Evolutionary conservation across 2,888 invertebrate genomes (phyloP), one percentile per base, ranked within the genome.

Genomic region (Ischnura elegans): DNA sequence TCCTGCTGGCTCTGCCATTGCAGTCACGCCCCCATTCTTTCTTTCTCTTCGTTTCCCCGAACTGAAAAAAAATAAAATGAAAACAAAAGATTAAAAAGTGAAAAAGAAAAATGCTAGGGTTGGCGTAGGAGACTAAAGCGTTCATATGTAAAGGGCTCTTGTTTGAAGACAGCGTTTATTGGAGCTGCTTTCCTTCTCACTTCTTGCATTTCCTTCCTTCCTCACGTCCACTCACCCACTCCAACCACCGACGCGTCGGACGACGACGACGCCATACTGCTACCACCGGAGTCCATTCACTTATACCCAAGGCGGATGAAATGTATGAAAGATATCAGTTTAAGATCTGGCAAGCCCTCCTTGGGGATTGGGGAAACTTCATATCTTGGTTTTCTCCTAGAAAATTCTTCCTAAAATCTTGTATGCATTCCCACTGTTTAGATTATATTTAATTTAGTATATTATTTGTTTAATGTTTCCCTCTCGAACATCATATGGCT

Each of bases 111-210:
- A 66, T 29, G n/a, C 10, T 13, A 36, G 36, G 76, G 25, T 43
- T 10, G 86, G 86, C 29, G 45, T 25, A 86, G 90, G 61, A 90
- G 61, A 76, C 76, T 76, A 76, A 55, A 90, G 61, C 42, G 90
- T 55, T 90, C 90, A 61, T 61, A 90, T 90, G 90, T 61, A 90
- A 90, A 61, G 55, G 90, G 61, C 55, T 87, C 87, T 46, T 19
- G 87, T 87, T 87, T 55, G 87, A 55, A 87, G 87, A 51, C 87
- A 42, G 47, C 90, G 55, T 66, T 90, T 90, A 90, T 90, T 90
- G 90, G 90, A 90, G 90, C 43, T 61, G 43, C 61, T 55, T 42
- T 86, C 45, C 46, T 42, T 86, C 46, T 8, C 86, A 8, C 45
- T 42, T 25, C 36, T n/a, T 43, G 25, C 29, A 55, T 90, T 51